A percentile compares a stretch with the other conserved stretches of the same genome.
Conservation (phyloP, 2,888 invertebrate species). For the Pandemis heparana region DNA sequence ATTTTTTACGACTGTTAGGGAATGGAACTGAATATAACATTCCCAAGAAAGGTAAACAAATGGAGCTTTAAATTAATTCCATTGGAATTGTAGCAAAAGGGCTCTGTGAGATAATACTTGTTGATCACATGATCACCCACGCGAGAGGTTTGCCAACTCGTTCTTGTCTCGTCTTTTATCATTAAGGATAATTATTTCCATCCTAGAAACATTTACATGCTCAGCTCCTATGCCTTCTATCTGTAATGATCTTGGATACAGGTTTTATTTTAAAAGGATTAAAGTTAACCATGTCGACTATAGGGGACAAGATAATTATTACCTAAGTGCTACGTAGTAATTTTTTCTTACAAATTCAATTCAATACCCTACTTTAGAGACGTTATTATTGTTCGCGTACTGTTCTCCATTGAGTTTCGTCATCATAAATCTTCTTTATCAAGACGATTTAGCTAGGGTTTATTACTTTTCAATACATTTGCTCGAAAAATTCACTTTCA, state of each 20-base stretch:
- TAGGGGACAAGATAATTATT: neutral
- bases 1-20: too few relatives aligned
- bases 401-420: neutral
- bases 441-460: neutral
- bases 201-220: constrained; percentile 38
- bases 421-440: neutral
- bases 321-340: neutral
- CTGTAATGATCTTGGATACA: neutral
- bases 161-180: constrained; percentile 70
- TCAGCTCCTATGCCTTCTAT: constrained; percentile 9
- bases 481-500: too few relatives aligned
- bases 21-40: neutral
- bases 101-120: constrained; percentile 61
- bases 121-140: constrained; percentile 67
- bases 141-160: constrained; percentile 61
- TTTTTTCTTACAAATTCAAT: too few relatives aligned
- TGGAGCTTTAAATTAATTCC: neutral
- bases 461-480: too few relatives aligned
- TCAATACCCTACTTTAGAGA: neutral
- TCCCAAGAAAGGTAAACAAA: neutral
- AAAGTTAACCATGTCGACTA: neutral
- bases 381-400: neutral
- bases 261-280: neutral
- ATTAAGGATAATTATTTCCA: constrained; percentile 56
- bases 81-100: constrained; percentile 49